phyloP scores from a whole-genome alignment of 2,113 vertebrate species.

The Centropus bengalensis region DNA sequence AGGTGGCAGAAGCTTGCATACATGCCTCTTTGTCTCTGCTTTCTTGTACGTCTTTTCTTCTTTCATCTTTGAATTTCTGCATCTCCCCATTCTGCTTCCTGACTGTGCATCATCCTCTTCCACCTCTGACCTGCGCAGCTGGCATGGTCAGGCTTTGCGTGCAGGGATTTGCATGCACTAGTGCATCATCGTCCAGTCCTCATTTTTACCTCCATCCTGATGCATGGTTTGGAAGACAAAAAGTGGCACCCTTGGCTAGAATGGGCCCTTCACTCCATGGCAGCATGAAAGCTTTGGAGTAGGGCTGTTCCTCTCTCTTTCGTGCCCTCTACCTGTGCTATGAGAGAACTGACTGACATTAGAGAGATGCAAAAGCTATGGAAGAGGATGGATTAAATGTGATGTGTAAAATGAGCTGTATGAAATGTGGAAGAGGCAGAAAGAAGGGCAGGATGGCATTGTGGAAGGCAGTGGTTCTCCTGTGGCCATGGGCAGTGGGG shows the following conservation, averaged over 20 bases:
- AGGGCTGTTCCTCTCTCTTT: not conserved
- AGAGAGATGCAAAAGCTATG: not conserved
- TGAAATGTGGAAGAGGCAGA: not conserved
- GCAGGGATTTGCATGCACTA: not conserved
- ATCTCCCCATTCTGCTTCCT: not conserved
- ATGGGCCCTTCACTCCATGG: not conserved
- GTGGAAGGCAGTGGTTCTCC: not conserved
- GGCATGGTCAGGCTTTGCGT: not conserved
- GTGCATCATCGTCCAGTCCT: not conserved
- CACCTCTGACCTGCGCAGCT: accelerated
- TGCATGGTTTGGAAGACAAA: not conserved
- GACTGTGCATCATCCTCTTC: not conserved
- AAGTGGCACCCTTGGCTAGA: not conserved
- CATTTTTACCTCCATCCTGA: not conserved
- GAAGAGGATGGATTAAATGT: not conserved
- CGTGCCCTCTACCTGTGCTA: not conserved
- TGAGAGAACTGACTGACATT: not conserved
- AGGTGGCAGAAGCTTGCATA: not conserved
- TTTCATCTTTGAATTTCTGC: not conserved
- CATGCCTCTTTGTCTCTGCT: not conserved
- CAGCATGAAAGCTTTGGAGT: not conserved
- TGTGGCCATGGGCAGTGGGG: not conserved
- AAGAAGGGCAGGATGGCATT: not conserved
- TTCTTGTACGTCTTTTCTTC: not conserved
- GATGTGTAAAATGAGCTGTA: not conserved